Base-by-base conservation (phyloP, 2,888 invertebrate species). In the Stictocephala bisonia region DNA sequence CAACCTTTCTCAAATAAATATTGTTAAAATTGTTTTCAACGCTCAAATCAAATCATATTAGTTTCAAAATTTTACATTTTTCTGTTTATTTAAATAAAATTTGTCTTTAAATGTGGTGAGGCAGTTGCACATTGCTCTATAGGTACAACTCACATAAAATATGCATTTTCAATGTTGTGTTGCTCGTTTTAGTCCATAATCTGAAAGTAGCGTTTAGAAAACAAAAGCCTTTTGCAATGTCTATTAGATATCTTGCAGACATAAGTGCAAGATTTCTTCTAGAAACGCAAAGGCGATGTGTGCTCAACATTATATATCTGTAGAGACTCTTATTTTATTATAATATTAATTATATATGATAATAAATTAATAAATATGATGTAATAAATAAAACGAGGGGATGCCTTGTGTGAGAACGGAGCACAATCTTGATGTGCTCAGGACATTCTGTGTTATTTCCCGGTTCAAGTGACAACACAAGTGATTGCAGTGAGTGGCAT, bases 291-390 rank as follows among this genome's bases (percentile, higher is more conserved):
- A 44, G 68, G 56, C 48, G 58, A 51, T 18, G 73, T 56, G 67
- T 73, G 73, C 73, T 73, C 73, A 73, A 73, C 73, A 73, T 73
- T 73, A 67, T 50, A 50, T 73, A 73, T 69, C 56, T 67, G 69
- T 73, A 73, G 73, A 73, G 58, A 73, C 64, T 73, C 73, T 73
- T 73, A 73, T 73, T 73, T 73, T 73, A 72, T 72, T 66, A 64
- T 66, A 73, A 73, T 73, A 73, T 67, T 73, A 73, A 67, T 69
- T 69, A 73, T 67, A 73, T 58, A 73, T 68, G 58, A 71, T 58
- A 58, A 73, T 29, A 58, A 68, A 68, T 58, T 41, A 56, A 73
- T 60, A 73, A 73, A 50, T 31, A 73, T 73, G 69, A 64, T 69
- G 51, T 44, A 51, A 48, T 71, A 71, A 71, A 68, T 27, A 15